phyloP scores from a whole-genome alignment of 2,888 invertebrate species.

The Idaea aversata region DNA sequence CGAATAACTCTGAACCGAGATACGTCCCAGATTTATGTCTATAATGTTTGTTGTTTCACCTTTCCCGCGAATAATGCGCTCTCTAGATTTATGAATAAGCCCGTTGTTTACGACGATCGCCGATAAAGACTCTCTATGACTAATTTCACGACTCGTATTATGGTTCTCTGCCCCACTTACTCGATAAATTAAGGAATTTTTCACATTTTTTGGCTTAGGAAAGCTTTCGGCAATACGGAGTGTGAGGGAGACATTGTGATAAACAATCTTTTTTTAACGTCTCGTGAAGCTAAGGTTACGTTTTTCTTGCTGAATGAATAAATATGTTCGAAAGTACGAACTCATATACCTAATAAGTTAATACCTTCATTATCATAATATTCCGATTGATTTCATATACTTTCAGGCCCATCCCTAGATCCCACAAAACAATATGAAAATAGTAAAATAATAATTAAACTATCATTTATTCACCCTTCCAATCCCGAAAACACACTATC shows the following conservation, averaged over 20 bases:
- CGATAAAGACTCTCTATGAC: conserved; percentile 58
- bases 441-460: conserved; percentile 16
- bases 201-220: not conserved
- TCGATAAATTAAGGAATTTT: conserved; percentile 2
- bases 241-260: not conserved
- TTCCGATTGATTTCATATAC: not conserved
- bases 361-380: too few relatives aligned
- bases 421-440: not conserved
- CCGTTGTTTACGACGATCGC: conserved; percentile 60
- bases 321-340: too few relatives aligned
- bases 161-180: conserved; percentile 24
- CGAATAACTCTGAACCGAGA: conserved; percentile 66
- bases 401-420: not conserved
- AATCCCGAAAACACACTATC: not conserved
- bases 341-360: too few relatives aligned
- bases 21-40: conserved; percentile 78
- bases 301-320: too few relatives aligned
- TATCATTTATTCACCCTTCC: not conserved
- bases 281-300: too few relatives aligned
- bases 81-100: conserved; percentile 75
- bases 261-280: not conserved
- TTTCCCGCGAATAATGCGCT: conserved; percentile 72
- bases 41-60: conserved; percentile 80
- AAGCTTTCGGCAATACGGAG: not conserved
- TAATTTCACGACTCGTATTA: conserved; percentile 39